Evolutionary conservation across 2,888 invertebrate genomes (phyloP), one percentile per base, ranked within the genome.

Genomic region (Cryptocephalus primarius): DNA sequence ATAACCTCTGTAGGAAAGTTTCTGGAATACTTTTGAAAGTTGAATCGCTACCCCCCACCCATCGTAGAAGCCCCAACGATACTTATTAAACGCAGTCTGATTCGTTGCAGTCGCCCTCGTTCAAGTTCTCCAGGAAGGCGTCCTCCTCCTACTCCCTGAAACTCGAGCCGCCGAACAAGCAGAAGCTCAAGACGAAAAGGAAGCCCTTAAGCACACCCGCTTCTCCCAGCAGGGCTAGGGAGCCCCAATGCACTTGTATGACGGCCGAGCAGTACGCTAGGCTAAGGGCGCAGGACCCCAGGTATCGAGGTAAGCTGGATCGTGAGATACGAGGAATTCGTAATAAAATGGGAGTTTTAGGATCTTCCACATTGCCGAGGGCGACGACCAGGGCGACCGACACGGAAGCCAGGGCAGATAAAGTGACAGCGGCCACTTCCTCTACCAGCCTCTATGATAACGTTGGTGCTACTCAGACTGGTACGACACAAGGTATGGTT

Each of bases 121-220:
- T 92, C 83, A 93, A 93, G 80, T 93, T 93, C 79, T 90, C 92
- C 71, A 84, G 94, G 73, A 95, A 95, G 80, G 92, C 93, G 66
- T 91, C 93, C 61, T 93, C 93, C 64, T 93, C 93, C 71, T 94
- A 93, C 77, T 94, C 93, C 67, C 81, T 95, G 71, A 90, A 90
- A 77, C 77, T 92, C 75, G 94, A 94, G 70, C 88, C 89, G 53
- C 86, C 88, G 9, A 83, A 78, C 70, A 88, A 88, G 75, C 85
- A 86, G 72, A 88, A 88, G 72, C 80, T 84, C 67, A 90, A 90
- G 71, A 80, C 85, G 62, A 88, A 89, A 72, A 81, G 91, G 89
- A 58, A 94, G 93, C 65, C 60, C 8, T 44, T 58, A 38, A 58
- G 58, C 47, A 95, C 92, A 40, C 92, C 93, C 42, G 92, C 93